These are phyloP conservation scores for Phymanthus crucifer DNA, from an alignment of 92 coral and sea anemone species.

Conservation along the genomic window DNA sequence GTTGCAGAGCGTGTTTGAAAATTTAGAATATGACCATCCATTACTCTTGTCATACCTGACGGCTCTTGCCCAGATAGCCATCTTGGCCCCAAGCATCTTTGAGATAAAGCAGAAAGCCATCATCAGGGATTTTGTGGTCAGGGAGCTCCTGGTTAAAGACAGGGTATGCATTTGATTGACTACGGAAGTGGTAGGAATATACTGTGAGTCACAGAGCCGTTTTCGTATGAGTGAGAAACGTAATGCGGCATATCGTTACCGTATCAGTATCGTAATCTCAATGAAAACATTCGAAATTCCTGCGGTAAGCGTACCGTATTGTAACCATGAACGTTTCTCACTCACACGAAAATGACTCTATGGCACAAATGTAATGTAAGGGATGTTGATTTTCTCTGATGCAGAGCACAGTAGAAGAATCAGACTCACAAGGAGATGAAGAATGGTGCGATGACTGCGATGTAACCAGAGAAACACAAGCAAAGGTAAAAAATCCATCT, in stretches of 20 bases:
- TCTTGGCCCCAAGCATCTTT: conserved; percentile 75
- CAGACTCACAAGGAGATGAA: conserved; percentile 52
- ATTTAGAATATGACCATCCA: conserved; percentile 77
- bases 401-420: conserved; percentile 52
- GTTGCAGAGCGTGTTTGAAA: conserved; percentile 63
- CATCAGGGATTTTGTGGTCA: conserved; percentile 87
- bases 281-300: too few species aligned
- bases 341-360: too few species aligned
- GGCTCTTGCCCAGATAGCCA: conserved; percentile 80
- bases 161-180: conserved; percentile 56
- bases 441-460: conserved; percentile 90
- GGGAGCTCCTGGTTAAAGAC: conserved; percentile 89
- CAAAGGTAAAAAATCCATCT: conserved; percentile 57
- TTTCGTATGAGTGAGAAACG: too few species aligned
- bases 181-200: too few species aligned
- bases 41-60: conserved; percentile 69
- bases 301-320: too few species aligned
- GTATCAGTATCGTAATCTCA: too few species aligned
- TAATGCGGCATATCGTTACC: too few species aligned
- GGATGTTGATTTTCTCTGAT: neutral
- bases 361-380: too few species aligned
- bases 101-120: conserved; percentile 70
- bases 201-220: too few species aligned
- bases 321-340: too few species aligned
- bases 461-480: conserved; percentile 81